Evolutionary conservation across 1,140 invertebrate species (phyloP).

Genomic region (Latrodectus geometricus): DNA sequence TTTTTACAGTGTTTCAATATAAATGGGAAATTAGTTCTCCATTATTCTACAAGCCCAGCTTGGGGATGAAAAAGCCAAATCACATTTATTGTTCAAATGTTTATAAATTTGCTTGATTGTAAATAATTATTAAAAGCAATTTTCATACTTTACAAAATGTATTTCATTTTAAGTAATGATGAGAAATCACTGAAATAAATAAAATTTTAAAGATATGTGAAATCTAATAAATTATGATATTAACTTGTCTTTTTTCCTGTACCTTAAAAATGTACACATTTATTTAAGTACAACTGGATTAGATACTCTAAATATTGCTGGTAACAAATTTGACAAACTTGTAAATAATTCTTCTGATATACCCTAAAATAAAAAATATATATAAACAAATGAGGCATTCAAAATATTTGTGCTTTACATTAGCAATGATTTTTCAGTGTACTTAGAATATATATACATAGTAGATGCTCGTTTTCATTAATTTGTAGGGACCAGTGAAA

Average conservation of each 20-base stretch:
- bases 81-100: not conserved
- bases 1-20: constrained; percentile 59
- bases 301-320: constrained; percentile 89
- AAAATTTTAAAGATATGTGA: not conserved
- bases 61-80: constrained; percentile 28
- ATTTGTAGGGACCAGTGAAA: too few relatives aligned
- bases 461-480: too few relatives aligned
- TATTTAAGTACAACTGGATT: constrained; percentile 79
- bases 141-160: not conserved
- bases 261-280: not conserved
- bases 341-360: constrained; percentile 88
- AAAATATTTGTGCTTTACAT: too few relatives aligned
- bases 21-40: constrained; percentile 51
- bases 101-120: not conserved
- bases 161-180: not conserved
- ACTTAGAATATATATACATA: too few relatives aligned
- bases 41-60: constrained; percentile 56
- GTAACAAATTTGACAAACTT: constrained; percentile 86
- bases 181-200: too few relatives aligned
- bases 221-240: not conserved
- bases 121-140: not conserved
- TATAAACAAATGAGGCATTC: not conserved
- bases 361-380: constrained; percentile 76
- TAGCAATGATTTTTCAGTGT: too few relatives aligned
- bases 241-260: not conserved